These are phyloP conservation scores for Ascidia mentula DNA, from an alignment of 23 tunicate genomes.

Conservation along the genomic window DNA sequence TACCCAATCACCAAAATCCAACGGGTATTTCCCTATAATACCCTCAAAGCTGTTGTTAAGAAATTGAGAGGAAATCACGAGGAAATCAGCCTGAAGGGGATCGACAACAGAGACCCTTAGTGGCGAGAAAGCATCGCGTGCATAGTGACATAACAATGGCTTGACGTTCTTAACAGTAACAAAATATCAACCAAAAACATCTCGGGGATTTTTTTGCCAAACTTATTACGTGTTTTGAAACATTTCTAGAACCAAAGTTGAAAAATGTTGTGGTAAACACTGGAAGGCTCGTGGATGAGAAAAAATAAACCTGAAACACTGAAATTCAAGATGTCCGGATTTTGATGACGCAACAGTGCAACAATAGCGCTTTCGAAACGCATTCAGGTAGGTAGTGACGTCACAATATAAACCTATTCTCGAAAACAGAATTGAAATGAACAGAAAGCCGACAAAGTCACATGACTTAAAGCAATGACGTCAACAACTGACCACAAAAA, in stretches of 20 bases:
- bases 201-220: not conserved
- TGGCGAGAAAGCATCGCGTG: constrained; percentile 10
- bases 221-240: not conserved
- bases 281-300: not conserved
- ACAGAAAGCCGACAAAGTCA: not conserved
- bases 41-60: not conserved
- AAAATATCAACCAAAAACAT: constrained; percentile 1
- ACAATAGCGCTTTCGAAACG: not conserved
- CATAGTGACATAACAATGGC: constrained; percentile 6
- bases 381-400: not conserved
- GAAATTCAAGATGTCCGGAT: not conserved
- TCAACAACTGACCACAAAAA: not conserved
- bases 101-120: too few species aligned
- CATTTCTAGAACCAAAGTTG: not conserved
- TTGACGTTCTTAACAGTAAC: not conserved
- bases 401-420: not conserved
- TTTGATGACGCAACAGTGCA: not conserved
- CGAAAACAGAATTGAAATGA: not conserved
- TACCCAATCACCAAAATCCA: not conserved
- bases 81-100: not conserved
- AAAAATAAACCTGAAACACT: not conserved
- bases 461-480: not conserved
- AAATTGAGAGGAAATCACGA: not conserved
- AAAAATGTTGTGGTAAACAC: not conserved
- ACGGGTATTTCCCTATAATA: not conserved